phyloP scores from a whole-genome alignment of 2,113 vertebrate species.

The Ameiurus melas region DNA sequence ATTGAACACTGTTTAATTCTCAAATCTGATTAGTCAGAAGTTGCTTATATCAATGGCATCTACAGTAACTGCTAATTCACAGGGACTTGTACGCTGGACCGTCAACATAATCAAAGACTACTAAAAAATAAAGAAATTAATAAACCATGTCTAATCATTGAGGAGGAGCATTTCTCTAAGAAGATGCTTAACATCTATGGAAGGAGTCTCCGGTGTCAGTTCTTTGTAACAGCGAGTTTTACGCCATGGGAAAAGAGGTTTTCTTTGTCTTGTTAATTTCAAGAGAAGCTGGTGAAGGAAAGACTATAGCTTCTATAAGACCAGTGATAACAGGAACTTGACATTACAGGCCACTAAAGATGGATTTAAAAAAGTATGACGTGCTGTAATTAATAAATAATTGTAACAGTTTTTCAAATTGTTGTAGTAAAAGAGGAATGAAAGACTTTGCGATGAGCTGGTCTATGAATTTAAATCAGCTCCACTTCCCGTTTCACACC shows the following conservation, averaged over 20 bases:
- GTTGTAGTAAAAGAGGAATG: neutral
- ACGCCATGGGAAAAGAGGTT: neutral
- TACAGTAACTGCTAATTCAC: no score
- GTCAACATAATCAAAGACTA: neutral
- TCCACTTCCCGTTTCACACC: neutral
- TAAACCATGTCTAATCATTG: neutral
- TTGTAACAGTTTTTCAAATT: neutral
- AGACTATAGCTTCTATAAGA: neutral
- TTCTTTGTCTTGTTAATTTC: neutral
- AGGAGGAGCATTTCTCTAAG: neutral
- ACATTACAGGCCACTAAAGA: neutral
- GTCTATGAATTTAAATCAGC: neutral
- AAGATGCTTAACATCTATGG: neutral
- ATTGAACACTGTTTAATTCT: neutral
- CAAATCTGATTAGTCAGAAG: neutral
- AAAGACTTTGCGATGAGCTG: neutral
- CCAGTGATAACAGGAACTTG: neutral
- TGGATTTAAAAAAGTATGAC: neutral
- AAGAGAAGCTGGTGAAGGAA: neutral
- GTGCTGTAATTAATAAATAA: neutral
- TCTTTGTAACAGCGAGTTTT: neutral
- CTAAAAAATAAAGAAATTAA: neutral
- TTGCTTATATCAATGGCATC: neutral
- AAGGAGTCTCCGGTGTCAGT: neutral
- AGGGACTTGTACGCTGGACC: neutral